phyloP scores from a whole-genome alignment of 1,140 invertebrate genomes.

The Trinorchestia longiramus region DNA sequence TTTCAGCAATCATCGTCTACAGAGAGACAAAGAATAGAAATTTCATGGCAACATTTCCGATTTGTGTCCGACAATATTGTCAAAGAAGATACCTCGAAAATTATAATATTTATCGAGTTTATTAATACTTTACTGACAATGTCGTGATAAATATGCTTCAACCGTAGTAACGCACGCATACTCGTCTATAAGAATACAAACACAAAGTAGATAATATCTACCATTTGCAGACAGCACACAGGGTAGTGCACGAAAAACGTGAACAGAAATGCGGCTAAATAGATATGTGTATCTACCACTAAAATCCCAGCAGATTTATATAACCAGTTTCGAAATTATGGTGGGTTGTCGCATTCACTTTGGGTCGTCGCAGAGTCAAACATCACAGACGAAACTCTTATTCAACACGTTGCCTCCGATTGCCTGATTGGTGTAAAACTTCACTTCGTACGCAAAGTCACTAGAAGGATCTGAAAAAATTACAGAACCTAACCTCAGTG shows the following conservation, averaged over 20 bases:
- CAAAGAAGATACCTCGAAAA: neutral
- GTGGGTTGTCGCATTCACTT: no score
- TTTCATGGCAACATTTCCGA: neutral
- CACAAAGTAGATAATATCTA: neutral
- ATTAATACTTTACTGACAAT: neutral
- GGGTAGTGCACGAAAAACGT: neutral
- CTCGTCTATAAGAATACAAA: neutral
- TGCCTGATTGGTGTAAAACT: no score
- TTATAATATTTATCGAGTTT: neutral
- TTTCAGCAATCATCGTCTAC: neutral
- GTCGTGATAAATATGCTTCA: neutral
- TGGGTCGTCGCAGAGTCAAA: no score
- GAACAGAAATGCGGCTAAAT: neutral
- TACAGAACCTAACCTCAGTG: no score
- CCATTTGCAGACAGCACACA: neutral
- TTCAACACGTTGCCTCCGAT: no score
- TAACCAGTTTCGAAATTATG: no score
- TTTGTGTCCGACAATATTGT: neutral
- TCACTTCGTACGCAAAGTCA: no score
- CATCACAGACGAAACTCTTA: no score
- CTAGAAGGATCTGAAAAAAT: no score
- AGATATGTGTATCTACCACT: no score
- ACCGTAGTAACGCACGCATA: neutral
- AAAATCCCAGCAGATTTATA: no score
- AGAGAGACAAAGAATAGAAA: neutral